phyloP scores from a whole-genome alignment of 2,888 invertebrate genomes.

The Hypercompe scribonia region DNA sequence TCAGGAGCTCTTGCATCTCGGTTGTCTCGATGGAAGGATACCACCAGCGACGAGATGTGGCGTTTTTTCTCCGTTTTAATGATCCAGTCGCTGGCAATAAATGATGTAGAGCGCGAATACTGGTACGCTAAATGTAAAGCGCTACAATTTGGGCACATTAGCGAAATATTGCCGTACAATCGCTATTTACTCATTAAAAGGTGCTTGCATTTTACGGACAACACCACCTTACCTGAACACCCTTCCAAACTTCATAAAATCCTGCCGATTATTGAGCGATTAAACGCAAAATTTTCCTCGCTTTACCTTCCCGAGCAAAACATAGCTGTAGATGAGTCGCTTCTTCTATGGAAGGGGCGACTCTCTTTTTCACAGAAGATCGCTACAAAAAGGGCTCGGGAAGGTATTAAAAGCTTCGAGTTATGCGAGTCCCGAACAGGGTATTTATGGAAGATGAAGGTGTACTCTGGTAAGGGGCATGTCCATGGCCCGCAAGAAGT shows the following conservation, averaged over 20 bases:
- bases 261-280: background rate
- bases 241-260: background rate
- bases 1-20: too few species aligned
- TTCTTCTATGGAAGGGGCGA: too few species aligned
- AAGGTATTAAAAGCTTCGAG: conserved; percentile 46
- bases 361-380: conserved; percentile 31
- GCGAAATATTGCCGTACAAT: too few species aligned
- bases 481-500: background rate
- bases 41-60: background rate
- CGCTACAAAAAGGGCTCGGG: conserved; percentile 34
- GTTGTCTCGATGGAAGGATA: background rate
- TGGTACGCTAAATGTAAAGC: background rate
- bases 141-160: too few species aligned
- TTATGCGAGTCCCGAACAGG: conserved; percentile 44
- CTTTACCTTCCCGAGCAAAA: conserved; percentile 4
- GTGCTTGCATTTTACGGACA: too few species aligned
- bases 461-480: conserved; percentile 18
- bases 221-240: background rate
- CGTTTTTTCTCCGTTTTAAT: background rate
- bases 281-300: background rate
- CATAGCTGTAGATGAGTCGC: background rate
- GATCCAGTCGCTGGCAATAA: background rate
- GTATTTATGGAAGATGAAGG: too few species aligned
- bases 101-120: background rate
- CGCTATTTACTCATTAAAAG: too few species aligned